A percentile compares a stretch with the other conserved stretches of the same genome.
These are phyloP conservation scores for Phalacrocorax aristotelis DNA, from an alignment of 2,113 vertebrate species.

Conservation along the genomic window DNA sequence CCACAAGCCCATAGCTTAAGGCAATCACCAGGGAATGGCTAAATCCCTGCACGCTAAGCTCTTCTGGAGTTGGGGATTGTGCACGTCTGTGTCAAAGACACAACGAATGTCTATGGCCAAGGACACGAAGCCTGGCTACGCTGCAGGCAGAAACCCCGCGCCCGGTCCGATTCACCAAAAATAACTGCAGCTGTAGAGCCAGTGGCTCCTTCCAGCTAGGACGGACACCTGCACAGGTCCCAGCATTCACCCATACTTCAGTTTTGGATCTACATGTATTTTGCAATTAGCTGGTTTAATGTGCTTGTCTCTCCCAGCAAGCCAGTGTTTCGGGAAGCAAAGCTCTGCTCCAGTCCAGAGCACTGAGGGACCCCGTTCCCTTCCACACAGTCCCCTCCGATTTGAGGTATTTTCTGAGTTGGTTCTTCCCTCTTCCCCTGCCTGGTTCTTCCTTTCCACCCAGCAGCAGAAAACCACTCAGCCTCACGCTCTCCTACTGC, in stretches of 20 bases:
- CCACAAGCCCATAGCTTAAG: background rate
- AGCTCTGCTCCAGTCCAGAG: background rate
- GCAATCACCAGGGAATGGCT: background rate
- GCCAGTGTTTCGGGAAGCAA: background rate
- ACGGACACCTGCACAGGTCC: background rate
- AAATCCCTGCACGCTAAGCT: conserved; percentile 30
- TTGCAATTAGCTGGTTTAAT: background rate
- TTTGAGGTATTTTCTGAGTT: background rate
- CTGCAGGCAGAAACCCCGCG: background rate
- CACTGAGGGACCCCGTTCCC: rapidly evolving
- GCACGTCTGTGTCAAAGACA: background rate
- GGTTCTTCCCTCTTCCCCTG: background rate
- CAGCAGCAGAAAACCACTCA: background rate
- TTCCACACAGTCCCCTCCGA: background rate
- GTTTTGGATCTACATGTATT: background rate
- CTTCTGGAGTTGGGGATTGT: background rate
- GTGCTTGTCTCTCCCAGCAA: background rate
- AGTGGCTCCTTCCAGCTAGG: background rate
- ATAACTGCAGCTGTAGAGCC: background rate
- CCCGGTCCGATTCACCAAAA: background rate
- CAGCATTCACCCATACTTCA: background rate
- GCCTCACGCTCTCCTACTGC: background rate
- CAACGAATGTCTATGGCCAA: background rate
- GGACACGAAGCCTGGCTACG: background rate
- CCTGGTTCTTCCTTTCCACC: background rate